phyloP scores from a whole-genome alignment of 2,113 vertebrate genomes.

The Leuciscus idus region DNA sequence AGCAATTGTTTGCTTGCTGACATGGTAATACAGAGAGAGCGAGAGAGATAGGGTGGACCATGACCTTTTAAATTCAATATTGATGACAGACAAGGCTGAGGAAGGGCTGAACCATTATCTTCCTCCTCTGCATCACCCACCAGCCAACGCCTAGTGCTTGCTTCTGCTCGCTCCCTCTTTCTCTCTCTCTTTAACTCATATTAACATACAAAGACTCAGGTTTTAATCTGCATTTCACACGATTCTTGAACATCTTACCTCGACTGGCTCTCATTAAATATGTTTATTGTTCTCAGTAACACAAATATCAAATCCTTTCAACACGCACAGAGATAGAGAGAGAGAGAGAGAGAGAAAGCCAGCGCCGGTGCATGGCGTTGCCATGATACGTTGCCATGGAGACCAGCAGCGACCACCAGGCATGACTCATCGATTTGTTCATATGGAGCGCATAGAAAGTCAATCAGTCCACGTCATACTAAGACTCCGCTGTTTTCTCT shows the following conservation, averaged over 20 bases:
- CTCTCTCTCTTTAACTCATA: too few species aligned
- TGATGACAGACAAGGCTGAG: constrained; percentile 17
- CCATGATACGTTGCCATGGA: constrained; percentile 57
- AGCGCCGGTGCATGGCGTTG: constrained; percentile 32
- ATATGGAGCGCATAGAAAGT: constrained; percentile 38
- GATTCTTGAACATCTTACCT: neutral
- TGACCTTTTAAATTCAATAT: constrained; percentile 52
- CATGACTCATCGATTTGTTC: constrained; percentile 63
- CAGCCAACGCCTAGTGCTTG: constrained; percentile 45
- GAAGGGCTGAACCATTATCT: constrained; percentile 27
- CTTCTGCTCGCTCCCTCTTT: neutral
- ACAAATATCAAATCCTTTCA: constrained; percentile 24
- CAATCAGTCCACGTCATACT: constrained; percentile 7
- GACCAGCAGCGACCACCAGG: constrained; percentile 51
- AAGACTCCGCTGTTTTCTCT: neutral
- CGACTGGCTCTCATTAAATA: neutral
- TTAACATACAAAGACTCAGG: neutral
- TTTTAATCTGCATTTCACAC: neutral
- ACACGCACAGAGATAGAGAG: neutral
- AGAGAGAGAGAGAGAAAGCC: neutral
- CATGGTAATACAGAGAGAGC: neutral
- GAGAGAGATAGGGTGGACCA: neutral
- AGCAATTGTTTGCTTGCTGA: neutral
- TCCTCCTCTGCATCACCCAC: constrained; percentile 37
- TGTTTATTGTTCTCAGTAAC: neutral